Conservation (phyloP, 2,888 invertebrate species). For the Nudaria mundana region DNA sequence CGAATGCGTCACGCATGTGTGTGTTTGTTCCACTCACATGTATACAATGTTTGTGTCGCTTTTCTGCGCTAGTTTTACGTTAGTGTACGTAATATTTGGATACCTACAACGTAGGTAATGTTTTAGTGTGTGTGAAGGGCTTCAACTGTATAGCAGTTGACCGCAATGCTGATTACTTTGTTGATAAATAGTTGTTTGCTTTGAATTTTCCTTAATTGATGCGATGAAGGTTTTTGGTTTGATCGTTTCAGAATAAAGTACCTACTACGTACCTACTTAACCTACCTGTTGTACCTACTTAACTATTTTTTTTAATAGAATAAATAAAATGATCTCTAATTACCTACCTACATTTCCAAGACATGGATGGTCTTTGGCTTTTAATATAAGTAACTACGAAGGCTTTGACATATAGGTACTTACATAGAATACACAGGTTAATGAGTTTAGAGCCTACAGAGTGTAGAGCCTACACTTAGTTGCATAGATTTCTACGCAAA, state of each 20-base stretch:
- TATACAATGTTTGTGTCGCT: constrained; percentile 39
- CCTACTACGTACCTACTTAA: no score
- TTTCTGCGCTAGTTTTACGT: constrained; percentile 42
- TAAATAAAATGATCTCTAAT: no score
- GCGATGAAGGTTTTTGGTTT: constrained; percentile 47
- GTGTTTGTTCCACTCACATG: constrained; percentile 46
- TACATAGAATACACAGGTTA: no score
- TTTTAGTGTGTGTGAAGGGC: constrained; percentile 63
- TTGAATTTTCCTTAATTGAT: constrained; percentile 61
- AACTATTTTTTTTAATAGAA: no score
- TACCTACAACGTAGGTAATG: constrained; percentile 6
- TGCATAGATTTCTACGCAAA: no score
- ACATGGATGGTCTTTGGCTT: no score
- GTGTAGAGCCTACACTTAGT: no score
- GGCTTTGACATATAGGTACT: no score
- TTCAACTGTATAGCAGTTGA: constrained; percentile 57
- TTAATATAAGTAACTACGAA: no score
- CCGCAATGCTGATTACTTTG: constrained; percentile 68
- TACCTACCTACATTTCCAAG: no score
- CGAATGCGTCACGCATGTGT: constrained; percentile 22
- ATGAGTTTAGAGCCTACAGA: no score
- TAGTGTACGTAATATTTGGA: constrained; percentile 14
- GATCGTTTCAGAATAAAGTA: constrained; percentile 10
- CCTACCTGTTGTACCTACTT: no score
- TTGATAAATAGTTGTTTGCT: constrained; percentile 61